phyloP scores from a whole-genome alignment of 2,888 invertebrate genomes.

The Pterobdella sp. region DNA sequence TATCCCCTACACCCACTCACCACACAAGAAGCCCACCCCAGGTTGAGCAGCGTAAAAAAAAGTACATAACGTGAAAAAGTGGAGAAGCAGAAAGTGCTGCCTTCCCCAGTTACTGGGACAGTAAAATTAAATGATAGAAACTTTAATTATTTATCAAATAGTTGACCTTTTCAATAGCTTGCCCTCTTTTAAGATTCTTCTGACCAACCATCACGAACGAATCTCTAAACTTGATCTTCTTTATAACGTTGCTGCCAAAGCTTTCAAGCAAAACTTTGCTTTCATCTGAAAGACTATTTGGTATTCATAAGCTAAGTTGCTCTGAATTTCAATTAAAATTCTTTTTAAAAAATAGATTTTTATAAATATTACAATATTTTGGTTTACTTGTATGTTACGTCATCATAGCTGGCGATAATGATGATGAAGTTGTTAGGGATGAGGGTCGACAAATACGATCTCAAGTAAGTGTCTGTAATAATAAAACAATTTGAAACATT shows the following conservation, averaged over 20 bases:
- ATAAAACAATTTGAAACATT: no score
- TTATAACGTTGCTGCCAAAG: slow-evolving; percentile 45
- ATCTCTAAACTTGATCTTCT: slow-evolving; percentile 45
- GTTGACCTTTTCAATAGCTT: slow-evolving; percentile 47
- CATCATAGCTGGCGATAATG: slow-evolving; percentile 47
- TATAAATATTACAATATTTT: no score
- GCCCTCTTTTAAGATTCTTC: slow-evolving; percentile 38
- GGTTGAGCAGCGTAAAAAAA: no score
- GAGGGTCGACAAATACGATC: slow-evolving; percentile 44
- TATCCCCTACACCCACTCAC: no score
- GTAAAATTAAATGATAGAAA: neutral
- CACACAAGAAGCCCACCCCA: no score
- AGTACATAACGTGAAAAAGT: no score
- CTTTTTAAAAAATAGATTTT: no score
- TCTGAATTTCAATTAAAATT: no score
- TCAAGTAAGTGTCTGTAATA: slow-evolving; percentile 44
- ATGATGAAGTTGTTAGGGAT: slow-evolving; percentile 42
- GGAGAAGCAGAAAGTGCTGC: no score
- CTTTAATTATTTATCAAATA: neutral
- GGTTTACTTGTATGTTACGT: slow-evolving; percentile 44
- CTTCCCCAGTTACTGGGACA: no score
- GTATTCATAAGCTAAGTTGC: no score
- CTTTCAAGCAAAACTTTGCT: slow-evolving; percentile 43
- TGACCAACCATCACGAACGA: slow-evolving; percentile 50
- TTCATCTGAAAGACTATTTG: slow-evolving; percentile 44